phyloP scores from a whole-genome alignment of 2,113 vertebrate genomes.

The Dicentrarchus labrax region DNA sequence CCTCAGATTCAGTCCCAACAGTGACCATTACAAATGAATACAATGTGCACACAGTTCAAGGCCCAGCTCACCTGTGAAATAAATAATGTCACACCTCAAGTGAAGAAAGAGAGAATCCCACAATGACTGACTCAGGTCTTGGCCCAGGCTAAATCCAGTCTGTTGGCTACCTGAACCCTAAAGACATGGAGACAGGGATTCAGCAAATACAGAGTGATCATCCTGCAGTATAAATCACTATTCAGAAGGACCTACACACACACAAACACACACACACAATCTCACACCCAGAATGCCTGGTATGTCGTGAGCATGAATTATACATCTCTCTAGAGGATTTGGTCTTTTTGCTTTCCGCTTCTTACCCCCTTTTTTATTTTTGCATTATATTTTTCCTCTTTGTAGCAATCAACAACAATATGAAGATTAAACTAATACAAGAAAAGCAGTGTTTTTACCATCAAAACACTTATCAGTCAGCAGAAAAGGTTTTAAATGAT shows the following conservation, averaged over 20 bases:
- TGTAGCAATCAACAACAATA: constrained; percentile 56
- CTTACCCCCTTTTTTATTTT: constrained; percentile 39
- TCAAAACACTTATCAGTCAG: constrained; percentile 27
- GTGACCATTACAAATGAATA: constrained; percentile 9
- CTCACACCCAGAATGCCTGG: constrained; percentile 22
- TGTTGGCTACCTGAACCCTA: constrained; percentile 55
- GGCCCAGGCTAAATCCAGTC: constrained; percentile 73
- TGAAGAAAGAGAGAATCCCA: constrained; percentile 36
- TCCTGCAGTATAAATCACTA: constrained; percentile 63
- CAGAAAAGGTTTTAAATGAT: constrained; percentile 50
- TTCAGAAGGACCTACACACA: constrained; percentile 19
- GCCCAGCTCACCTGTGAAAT: constrained; percentile 58
- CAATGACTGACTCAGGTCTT: constrained; percentile 50
- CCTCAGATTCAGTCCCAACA: not conserved
- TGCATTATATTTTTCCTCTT: constrained; percentile 24
- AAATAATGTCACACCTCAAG: constrained; percentile 29
- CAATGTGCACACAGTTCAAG: not conserved
- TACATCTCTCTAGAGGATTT: constrained; percentile 79
- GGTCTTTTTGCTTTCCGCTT: constrained; percentile 50
- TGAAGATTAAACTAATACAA: constrained; percentile 61
- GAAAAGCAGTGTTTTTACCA: constrained; percentile 7
- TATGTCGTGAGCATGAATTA: constrained; percentile 81
- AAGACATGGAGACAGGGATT: constrained; percentile 64
- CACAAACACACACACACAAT: constrained; percentile 23
- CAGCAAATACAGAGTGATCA: constrained; percentile 76